Conservation (phyloP, 2,797 vertebrate genomes). For the Phrynocephalus guinanensis region DNA sequence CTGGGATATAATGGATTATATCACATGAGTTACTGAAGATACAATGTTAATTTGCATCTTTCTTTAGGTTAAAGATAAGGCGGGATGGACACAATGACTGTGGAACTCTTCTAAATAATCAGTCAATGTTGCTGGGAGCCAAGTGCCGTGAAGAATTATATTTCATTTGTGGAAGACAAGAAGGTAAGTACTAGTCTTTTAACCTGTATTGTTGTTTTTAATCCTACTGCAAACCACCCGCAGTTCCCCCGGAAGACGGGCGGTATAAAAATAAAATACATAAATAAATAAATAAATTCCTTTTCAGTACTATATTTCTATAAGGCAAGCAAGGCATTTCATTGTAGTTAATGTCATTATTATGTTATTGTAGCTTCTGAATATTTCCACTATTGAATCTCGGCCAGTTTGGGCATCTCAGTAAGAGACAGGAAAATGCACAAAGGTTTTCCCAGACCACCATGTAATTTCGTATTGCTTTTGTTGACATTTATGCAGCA, state of each 20-base stretch:
- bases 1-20: background rate
- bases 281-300: too few relatives aligned
- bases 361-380: background rate
- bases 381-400: background rate
- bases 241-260: too few relatives aligned
- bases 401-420: background rate
- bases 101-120: slow-evolving; percentile 9
- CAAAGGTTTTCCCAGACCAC: background rate
- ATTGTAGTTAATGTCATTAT: background rate
- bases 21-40: background rate
- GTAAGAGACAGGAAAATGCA: background rate
- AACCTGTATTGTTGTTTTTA: too few relatives aligned
- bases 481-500: too few relatives aligned
- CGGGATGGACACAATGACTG: background rate
- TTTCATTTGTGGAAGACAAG: slow-evolving; percentile 42
- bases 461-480: background rate
- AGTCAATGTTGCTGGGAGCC: background rate
- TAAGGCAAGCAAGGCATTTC: background rate
- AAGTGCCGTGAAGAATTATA: slow-evolving; percentile 1
- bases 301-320: background rate
- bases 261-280: too few relatives aligned
- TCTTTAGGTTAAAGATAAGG: slow-evolving; percentile 27
- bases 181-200: slow-evolving; percentile 26
- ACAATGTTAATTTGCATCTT: background rate
- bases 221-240: too few relatives aligned